Evolutionary conservation across 2,888 invertebrate species (phyloP), one percentile per base, ranked within the genome.

Genomic region (Beris morrisii): DNA sequence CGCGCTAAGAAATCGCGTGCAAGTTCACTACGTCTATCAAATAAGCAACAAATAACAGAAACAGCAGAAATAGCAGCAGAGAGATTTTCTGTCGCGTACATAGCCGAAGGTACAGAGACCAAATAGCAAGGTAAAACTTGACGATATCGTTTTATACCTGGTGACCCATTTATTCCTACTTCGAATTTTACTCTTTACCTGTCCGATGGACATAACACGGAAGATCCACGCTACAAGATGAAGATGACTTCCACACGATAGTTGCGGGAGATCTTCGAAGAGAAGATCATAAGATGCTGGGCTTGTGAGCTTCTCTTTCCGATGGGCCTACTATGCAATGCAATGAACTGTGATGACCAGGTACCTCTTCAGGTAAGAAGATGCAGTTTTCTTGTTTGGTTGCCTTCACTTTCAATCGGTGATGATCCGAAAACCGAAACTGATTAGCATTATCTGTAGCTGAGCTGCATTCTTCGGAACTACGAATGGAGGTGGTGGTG

Each of bases 111-210:
- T 45, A 38, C 44, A 48, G 48, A 48, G 56, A 56, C 38, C 46
- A 65, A 65, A 56, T 44, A 55, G 44, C 45, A 48, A 65, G 56
- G 46, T 52, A 57, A 57, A 50, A 48, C 44, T 48, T 44, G 28
- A 38, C 57, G 53, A 52, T 48, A 57, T 65, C 31, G 44, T 52
- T 57, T 57, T 50, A 57, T 65, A 65, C 65, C 57, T 65, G 58
- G 48, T 65, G 65, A 65, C 65, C 65, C 65, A 65, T 65, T 65
- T 65, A 50, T 52, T 57, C 57, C 65, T 50, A 56, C 48, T 32
- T 31, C 48, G 28, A 15, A 43, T 63, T 53, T 45, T 38, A 9
- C 38, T 38, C 38, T 38, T 38, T 38, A 38, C 38, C 38, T 38
- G 38, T 38, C 38, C 38, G 5, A 7, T 38, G 38, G 38, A 9